phyloP scores from a whole-genome alignment of 2,888 invertebrate genomes.

The Gryllus longicercus region DNA sequence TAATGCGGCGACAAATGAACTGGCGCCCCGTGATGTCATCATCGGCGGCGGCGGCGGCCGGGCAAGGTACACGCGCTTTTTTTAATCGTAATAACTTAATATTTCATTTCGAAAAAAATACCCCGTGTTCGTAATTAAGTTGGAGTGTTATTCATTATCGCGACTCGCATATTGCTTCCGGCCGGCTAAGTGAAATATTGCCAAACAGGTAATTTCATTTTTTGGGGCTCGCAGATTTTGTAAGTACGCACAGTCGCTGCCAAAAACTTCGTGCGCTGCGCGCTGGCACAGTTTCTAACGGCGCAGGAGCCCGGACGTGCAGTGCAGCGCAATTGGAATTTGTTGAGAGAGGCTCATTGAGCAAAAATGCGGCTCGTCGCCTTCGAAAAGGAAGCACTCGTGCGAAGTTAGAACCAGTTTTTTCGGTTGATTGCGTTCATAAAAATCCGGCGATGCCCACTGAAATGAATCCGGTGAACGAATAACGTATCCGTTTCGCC shows the following conservation, averaged over 20 bases:
- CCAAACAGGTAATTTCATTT: slow-evolving; percentile 17
- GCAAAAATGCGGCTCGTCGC: no score
- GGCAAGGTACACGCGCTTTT: neutral
- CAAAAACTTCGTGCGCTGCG: no score
- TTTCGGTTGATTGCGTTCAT: no score
- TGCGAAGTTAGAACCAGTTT: no score
- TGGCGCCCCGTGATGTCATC: slow-evolving; percentile 1
- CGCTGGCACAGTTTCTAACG: no score
- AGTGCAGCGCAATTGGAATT: no score
- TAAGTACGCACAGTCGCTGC: neutral
- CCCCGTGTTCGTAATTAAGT: slow-evolving; percentile 17
- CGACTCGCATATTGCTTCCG: slow-evolving; percentile 8
- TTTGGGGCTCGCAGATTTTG: slow-evolving; percentile 17
- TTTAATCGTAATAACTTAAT: slow-evolving; percentile 17
- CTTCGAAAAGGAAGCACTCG: no score
- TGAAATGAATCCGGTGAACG: no score
- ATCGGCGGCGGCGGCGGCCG: neutral
- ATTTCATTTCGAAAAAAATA: slow-evolving; percentile 10
- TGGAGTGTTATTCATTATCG: slow-evolving; percentile 17
- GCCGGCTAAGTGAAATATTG: slow-evolving; percentile 17
- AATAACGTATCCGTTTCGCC: no score
- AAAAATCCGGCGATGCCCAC: no score
- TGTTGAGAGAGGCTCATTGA: no score
- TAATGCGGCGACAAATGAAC: slow-evolving; percentile 17
- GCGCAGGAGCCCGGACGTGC: no score